Conservation (phyloP, 2,113 vertebrate species). For the Boleophthalmus pectinirostris region DNA sequence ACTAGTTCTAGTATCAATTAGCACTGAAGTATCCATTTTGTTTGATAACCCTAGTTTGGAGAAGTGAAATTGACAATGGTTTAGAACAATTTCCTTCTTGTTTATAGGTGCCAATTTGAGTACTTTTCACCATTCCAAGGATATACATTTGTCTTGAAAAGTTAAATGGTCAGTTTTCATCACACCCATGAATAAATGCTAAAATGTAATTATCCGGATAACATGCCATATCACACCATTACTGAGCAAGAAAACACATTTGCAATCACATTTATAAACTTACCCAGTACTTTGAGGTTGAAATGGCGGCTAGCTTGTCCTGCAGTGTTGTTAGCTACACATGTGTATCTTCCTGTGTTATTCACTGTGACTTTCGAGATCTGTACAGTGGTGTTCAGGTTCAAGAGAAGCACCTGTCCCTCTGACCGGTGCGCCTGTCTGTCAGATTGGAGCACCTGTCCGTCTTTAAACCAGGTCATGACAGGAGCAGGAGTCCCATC, state of each 20-base stretch:
- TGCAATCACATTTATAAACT: constrained; percentile 24
- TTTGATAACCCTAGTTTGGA: no score
- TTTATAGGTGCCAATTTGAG: no score
- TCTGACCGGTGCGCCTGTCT: constrained; percentile 60
- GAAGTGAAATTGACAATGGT: no score
- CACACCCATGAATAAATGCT: no score
- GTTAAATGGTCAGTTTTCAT: background rate
- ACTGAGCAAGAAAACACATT: no score
- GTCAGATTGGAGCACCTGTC: constrained; percentile 62
- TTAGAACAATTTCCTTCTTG: no score
- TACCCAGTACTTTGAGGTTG: constrained; percentile 87
- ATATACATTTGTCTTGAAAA: background rate
- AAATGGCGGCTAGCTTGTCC: constrained; percentile 89
- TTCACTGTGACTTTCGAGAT: constrained; percentile 69
- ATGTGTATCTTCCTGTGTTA: constrained; percentile 86
- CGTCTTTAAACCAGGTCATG: constrained; percentile 88
- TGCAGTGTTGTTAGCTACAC: constrained; percentile 84
- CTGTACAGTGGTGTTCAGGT: constrained; percentile 82
- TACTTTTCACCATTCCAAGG: no score
- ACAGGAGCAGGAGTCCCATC: constrained; percentile 84
- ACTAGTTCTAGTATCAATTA: no score
- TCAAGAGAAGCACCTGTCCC: constrained; percentile 59
- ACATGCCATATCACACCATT: no score
- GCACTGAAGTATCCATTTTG: no score
- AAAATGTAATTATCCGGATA: no score